Conservation (phyloP, 2,113 vertebrate genomes). For the Python bivittatus region DNA sequence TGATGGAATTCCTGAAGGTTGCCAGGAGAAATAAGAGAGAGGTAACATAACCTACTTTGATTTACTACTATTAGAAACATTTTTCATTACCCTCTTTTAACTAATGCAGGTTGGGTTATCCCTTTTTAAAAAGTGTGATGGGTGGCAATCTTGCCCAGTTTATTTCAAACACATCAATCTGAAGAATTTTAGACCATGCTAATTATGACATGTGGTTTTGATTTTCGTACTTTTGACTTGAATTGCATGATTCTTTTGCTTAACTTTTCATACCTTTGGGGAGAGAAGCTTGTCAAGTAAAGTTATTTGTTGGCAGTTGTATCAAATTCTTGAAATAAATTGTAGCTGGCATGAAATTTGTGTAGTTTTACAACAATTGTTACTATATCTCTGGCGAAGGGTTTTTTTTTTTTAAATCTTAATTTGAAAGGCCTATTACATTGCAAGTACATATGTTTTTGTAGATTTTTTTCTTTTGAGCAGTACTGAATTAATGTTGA, state of each 20-base stretch:
- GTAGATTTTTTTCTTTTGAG: no score
- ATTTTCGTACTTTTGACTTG: neutral
- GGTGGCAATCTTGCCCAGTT: constrained; percentile 8
- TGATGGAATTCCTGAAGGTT: constrained; percentile 99
- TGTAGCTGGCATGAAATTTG: neutral
- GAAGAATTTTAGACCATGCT: constrained; percentile 30
- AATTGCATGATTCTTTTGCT: constrained; percentile 30
- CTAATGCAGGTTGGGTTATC: constrained; percentile 22
- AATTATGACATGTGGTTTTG: constrained; percentile 42
- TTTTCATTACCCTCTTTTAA: constrained; percentile 35
- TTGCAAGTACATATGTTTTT: neutral
- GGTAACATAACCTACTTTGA: constrained; percentile 74
- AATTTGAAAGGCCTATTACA: neutral
- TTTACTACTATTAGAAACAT: constrained; percentile 38
- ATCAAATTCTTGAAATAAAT: neutral
- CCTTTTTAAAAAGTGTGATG: neutral
- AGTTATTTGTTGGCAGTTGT: constrained; percentile 15
- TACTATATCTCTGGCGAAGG: neutral
- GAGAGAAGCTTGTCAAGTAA: constrained; percentile 21
- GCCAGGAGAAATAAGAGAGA: constrained; percentile 97
- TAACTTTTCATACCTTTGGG: neutral
- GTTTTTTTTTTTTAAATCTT: neutral
- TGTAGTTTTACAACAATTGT: neutral
- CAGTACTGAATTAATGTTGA: neutral
- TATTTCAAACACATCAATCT: constrained; percentile 39